These are phyloP conservation scores for Crypturellus undulatus DNA, from an alignment of 2,113 vertebrate species.

Conservation along the genomic window DNA sequence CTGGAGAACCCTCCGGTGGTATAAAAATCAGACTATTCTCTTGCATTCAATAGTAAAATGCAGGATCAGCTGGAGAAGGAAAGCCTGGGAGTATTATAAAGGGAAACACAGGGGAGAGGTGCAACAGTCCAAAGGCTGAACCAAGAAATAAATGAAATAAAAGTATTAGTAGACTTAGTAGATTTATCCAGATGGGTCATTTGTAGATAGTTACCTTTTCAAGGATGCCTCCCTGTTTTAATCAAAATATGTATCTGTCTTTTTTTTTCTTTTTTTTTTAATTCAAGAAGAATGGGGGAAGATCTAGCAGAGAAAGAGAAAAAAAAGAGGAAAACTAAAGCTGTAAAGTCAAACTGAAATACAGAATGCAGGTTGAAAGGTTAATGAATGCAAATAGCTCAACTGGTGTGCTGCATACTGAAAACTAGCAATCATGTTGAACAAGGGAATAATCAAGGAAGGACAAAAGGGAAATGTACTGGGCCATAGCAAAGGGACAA, in stretches of 20 bases:
- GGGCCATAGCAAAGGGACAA: background rate
- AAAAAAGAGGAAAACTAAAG: background rate
- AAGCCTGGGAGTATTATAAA: background rate
- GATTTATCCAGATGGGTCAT: background rate
- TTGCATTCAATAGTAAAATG: background rate
- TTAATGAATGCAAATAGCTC: conserved; percentile 42
- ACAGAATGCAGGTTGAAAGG: conserved; percentile 22
- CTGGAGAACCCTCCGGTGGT: background rate
- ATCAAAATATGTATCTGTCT: background rate
- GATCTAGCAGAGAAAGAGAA: background rate
- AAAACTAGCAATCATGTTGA: conserved; percentile 37
- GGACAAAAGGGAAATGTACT: background rate
- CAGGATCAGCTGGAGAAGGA: background rate
- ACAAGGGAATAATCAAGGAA: conserved; percentile 24
- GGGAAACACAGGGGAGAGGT: background rate
- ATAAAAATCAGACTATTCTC: background rate
- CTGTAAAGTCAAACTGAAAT: background rate
- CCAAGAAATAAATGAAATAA: conserved; percentile 18
- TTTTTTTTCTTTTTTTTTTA: background rate
- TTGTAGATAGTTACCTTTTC: background rate
- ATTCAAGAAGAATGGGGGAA: background rate
- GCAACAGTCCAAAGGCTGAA: background rate
- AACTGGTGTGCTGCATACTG: background rate
- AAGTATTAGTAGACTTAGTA: background rate
- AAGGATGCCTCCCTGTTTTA: background rate